Conservation (phyloP, 2,797 vertebrate species). For the Huso huso region DNA sequence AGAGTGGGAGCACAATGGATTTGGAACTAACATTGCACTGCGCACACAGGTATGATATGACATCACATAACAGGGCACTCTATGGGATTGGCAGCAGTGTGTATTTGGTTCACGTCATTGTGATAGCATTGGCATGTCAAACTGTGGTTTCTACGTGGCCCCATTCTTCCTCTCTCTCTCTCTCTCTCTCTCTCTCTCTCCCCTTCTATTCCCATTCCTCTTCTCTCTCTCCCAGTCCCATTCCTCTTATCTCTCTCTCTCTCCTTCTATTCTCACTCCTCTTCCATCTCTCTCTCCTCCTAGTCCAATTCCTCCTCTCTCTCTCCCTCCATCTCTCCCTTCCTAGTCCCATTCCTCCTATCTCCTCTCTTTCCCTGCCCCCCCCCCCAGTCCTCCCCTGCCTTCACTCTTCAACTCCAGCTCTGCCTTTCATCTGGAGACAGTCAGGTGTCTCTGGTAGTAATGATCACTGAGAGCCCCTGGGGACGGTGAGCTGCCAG, state of each 20-base stretch:
- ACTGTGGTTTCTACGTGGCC: not conserved
- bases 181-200: no score
- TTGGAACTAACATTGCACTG: no score
- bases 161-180: no score
- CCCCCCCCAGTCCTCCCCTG: not conserved
- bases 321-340: not conserved
- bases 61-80: no score
- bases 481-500: constrained; percentile 3
- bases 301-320: not conserved
- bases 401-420: not conserved
- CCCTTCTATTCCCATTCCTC: not conserved
- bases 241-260: not conserved
- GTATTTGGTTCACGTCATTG: no score
- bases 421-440: not conserved
- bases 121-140: not conserved
- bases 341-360: not conserved
- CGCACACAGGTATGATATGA: not conserved
- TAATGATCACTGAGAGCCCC: not conserved
- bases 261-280: not conserved
- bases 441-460: no score
- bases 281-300: not conserved
- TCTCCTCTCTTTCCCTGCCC: not conserved
- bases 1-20: no score
- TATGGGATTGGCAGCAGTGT: no score
- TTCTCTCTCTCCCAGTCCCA: not conserved